Evolutionary conservation across 2,888 invertebrate species (phyloP).

Genomic region (Pediacus dermestoides): DNA sequence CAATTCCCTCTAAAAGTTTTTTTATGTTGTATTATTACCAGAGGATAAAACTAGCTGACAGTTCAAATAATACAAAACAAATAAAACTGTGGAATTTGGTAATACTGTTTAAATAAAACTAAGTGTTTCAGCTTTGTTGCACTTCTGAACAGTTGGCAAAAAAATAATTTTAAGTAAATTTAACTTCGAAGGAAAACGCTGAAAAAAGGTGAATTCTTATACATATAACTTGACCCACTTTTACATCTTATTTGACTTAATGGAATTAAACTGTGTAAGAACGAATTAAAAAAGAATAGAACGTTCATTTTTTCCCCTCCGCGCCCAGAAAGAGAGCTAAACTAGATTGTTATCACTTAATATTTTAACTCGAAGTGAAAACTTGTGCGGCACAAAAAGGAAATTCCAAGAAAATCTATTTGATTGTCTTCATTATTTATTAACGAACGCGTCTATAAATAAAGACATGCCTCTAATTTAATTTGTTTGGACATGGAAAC

Average conservation of each 20-base stretch:
- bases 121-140: slow-evolving; percentile 8
- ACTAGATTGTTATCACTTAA: slow-evolving; percentile 6
- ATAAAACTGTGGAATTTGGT: slow-evolving; percentile 27
- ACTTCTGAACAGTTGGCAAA: slow-evolving; percentile 2
- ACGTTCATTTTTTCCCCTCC: slow-evolving; percentile 3
- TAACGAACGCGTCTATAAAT: slow-evolving; percentile 21
- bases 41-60: slow-evolving; percentile 21
- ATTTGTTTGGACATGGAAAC: slow-evolving; percentile 20
- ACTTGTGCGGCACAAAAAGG: slow-evolving; percentile 8
- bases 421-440: slow-evolving; percentile 24
- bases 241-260: slow-evolving; percentile 5
- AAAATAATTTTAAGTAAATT: slow-evolving; percentile 6
- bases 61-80: slow-evolving; percentile 29
- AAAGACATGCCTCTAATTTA: slow-evolving; percentile 23
- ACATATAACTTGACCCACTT: slow-evolving; percentile 3
- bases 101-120: slow-evolving; percentile 35
- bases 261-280: slow-evolving; percentile 7
- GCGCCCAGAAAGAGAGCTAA: too few relatives aligned
- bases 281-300: slow-evolving; percentile 4
- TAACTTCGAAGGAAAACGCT: background rate
- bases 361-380: slow-evolving; percentile 10
- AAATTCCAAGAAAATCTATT: slow-evolving; percentile 13
- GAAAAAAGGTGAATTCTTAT: slow-evolving; percentile 1
- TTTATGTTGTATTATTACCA: too few relatives aligned
- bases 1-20: slow-evolving; percentile 1